Base-by-base conservation (phyloP, 1,140 invertebrate genomes). In the Drosophila malerkotliana region DNA sequence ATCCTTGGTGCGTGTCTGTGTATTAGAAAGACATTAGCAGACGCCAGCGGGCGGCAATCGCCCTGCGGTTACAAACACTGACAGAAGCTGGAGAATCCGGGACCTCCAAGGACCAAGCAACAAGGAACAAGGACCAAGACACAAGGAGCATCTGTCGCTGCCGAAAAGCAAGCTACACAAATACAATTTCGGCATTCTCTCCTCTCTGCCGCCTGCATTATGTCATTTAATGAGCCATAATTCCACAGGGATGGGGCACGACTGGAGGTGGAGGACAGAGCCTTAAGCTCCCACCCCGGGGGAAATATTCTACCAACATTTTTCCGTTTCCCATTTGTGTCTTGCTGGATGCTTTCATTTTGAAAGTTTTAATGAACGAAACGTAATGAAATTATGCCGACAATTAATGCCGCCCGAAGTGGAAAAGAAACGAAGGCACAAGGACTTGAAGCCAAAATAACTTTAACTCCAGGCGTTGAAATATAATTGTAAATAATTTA, bases 181-280 rank as follows among this genome's bases (percentile, higher is more conserved):
- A 69, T 71, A 71, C 67, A 71, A 69, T 72, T 69, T 58, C 21
- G 32, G 26, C 37, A 48, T 64, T n/a, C 34, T 10, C 72, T 57
- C 63, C 60, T 24, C 60, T 24, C 45, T 15, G 51, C 18, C 52
- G 60, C 62, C 67, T 67, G 74, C 74, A 81, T 81, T 85, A 81
- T 85, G 78, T 87, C 68, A 87, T 72, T 85, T 87, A 82, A 85
- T 85, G 69, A 87, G 82, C 82, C 82, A 87, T 81, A 87, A 82
- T 85, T 85, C 74, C 81, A 10, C 34, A 66, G 18, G 14, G 79
- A 71, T 37, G 34, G 34, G 34, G 34, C 34, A 37, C 10, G 26
- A 28, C 26, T 6, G 26, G 26, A 28, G 34, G 34, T 8, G 9
- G 8, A 8, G 28, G 9, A 3, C 21, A 21, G 55, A 0, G 32